These are phyloP conservation scores for Parasteatoda lunata DNA, from an alignment of 2,888 invertebrate genomes.

Conservation along the genomic window DNA sequence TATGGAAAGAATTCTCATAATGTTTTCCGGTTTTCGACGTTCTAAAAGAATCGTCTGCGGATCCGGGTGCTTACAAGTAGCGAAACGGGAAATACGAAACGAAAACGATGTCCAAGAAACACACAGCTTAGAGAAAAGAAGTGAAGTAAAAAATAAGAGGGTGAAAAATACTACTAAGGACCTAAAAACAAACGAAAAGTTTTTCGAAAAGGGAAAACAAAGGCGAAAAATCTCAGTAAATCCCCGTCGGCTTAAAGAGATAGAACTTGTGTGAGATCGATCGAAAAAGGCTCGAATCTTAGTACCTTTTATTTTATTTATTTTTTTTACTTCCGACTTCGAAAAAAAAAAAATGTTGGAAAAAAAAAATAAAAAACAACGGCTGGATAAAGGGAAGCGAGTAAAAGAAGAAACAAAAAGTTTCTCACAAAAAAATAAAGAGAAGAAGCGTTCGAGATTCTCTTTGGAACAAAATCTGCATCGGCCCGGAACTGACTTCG, in stretches of 20 bases:
- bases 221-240: slow-evolving; percentile 55
- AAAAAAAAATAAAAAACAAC: background rate
- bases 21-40: background rate
- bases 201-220: slow-evolving; percentile 43
- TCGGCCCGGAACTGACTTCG: slow-evolving; percentile 43
- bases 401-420: slow-evolving; percentile 7
- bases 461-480: slow-evolving; percentile 51
- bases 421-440: slow-evolving; percentile 5
- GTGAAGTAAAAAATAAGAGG: background rate
- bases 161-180: slow-evolving; percentile 2
- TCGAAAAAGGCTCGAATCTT: slow-evolving; percentile 24
- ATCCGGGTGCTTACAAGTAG: background rate
- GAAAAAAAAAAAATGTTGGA: background rate
- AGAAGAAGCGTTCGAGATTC: slow-evolving; percentile 3
- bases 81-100: background rate
- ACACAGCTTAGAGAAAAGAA: background rate
- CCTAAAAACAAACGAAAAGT: slow-evolving; percentile 20
- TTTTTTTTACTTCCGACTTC: background rate
- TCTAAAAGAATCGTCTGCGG: background rate
- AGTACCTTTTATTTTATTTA: slow-evolving; percentile 9
- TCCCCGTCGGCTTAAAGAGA: slow-evolving; percentile 51
- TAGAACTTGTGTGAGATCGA: slow-evolving; percentile 41
- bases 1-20: background rate
- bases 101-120: slow-evolving; percentile 12
- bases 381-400: background rate